Conservation (phyloP, 2,888 invertebrate species). For the Morpho helenor region DNA sequence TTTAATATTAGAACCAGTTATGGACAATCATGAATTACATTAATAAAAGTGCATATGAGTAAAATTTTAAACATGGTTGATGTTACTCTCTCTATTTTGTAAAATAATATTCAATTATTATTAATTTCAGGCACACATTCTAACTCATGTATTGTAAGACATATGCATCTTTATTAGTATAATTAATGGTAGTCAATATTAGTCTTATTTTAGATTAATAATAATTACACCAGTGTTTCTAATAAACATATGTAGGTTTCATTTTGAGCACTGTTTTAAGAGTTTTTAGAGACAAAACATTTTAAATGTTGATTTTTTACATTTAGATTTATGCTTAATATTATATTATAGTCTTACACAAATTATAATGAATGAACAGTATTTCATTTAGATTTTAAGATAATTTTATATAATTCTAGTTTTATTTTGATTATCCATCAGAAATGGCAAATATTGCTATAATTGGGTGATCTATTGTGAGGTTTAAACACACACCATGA, state of each 20-base stretch:
- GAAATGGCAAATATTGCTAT: slow-evolving; percentile 35
- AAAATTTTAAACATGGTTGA: background rate
- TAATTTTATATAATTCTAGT: slow-evolving; percentile 35
- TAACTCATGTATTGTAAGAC: too few relatives aligned
- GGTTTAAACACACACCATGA: slow-evolving; percentile 40
- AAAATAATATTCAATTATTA: too few relatives aligned
- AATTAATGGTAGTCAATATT: slow-evolving; percentile 42
- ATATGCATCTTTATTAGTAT: background rate
- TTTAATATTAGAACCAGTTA: slow-evolving; percentile 61
- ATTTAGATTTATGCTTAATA: slow-evolving; percentile 44
- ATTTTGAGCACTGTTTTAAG: slow-evolving; percentile 37
- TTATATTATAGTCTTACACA: slow-evolving; percentile 50
- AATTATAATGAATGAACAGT: slow-evolving; percentile 67
- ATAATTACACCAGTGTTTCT: slow-evolving; percentile 42
- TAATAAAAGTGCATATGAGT: slow-evolving; percentile 15
- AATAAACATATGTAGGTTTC: slow-evolving; percentile 41
- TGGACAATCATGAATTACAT: slow-evolving; percentile 45
- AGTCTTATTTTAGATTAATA: slow-evolving; percentile 43
- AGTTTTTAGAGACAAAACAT: slow-evolving; percentile 37
- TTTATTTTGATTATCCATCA: slow-evolving; percentile 37
- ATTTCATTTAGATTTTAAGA: slow-evolving; percentile 60
- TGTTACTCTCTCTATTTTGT: background rate
- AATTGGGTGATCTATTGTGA: slow-evolving; percentile 29
- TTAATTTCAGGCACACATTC: too few relatives aligned
- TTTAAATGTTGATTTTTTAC: slow-evolving; percentile 47